Evolutionary conservation across 2,888 invertebrate species (phyloP).

Genomic region (Leuctra nigra): DNA sequence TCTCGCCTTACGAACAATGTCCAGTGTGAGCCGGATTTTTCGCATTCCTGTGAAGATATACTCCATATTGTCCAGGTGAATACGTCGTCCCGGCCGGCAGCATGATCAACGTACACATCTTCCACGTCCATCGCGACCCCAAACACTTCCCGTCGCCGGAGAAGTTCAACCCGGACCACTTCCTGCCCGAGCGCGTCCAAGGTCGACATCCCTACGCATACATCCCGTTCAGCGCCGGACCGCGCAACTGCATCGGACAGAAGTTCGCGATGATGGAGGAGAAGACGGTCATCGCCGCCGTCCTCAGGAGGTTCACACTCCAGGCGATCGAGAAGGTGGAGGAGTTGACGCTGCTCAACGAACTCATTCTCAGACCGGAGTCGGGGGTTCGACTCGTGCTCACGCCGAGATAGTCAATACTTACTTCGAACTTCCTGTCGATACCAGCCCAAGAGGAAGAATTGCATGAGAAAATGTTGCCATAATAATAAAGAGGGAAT

Average conservation of each 20-base stretch:
- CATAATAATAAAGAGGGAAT: no score
- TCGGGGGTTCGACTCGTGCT: constrained; percentile 3
- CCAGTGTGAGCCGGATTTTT: no score
- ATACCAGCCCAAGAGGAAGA: no score
- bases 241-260: no score
- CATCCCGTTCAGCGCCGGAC: no score
- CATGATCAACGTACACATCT: constrained; percentile 36
- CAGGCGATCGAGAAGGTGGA: neutral
- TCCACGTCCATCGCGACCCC: constrained; percentile 41
- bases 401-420: constrained; percentile 5
- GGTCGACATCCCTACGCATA: constrained; percentile 41
- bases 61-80: constrained; percentile 35
- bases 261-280: constrained; percentile 13
- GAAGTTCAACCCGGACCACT: constrained; percentile 45
- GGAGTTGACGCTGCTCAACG: neutral
- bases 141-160: constrained; percentile 44
- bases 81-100: constrained; percentile 38
- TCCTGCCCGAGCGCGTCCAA: constrained; percentile 39
- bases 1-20: no score
- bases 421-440: no score
- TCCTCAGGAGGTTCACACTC: neutral
- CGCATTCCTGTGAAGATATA: no score
- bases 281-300: constrained; percentile 2
- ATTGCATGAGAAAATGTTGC: no score
- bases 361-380: constrained; percentile 1